Percentiles rank a stretch among this genome's conserved stretches.
Evolutionary conservation across 2,113 vertebrate species (phyloP).

Genomic region (Chrysochloris asiatica): DNA sequence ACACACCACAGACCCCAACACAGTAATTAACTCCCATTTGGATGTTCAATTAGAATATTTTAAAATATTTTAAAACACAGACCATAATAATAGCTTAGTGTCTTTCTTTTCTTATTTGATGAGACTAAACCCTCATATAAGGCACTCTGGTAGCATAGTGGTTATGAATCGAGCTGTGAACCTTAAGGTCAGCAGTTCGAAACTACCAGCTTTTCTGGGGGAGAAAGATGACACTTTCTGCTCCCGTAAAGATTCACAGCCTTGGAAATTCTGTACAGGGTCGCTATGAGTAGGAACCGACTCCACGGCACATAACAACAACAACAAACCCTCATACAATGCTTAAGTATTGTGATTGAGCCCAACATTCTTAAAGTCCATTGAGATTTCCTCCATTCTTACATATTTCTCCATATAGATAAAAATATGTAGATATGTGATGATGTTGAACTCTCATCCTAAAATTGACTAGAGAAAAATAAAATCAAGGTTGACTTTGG

Average conservation of each 20-base stretch:
- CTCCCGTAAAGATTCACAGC: too few species aligned
- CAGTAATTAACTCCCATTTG: neutral
- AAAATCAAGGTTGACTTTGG: neutral
- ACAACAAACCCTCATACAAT: neutral
- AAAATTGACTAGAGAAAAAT: constrained; percentile 11
- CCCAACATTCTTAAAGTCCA: neutral
- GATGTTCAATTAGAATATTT: neutral
- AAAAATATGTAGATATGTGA: neutral
- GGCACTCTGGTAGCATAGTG: too few species aligned
- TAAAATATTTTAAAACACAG: neutral
- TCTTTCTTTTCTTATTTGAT: neutral
- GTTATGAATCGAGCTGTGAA: too few species aligned
- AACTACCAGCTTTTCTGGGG: too few species aligned
- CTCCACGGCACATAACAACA: too few species aligned
- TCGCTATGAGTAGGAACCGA: too few species aligned
- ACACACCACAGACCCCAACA: too few species aligned
- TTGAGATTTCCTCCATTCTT: neutral
- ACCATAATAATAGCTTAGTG: neutral
- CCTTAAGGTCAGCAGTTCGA: too few species aligned
- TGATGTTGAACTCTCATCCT: neutral
- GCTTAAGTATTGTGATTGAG: neutral
- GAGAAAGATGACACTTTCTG: too few species aligned
- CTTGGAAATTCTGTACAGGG: too few species aligned
- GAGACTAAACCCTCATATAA: neutral
- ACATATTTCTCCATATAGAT: neutral